phyloP scores from a whole-genome alignment of 2,888 invertebrate genomes.

The Tanypteryx hageni region DNA sequence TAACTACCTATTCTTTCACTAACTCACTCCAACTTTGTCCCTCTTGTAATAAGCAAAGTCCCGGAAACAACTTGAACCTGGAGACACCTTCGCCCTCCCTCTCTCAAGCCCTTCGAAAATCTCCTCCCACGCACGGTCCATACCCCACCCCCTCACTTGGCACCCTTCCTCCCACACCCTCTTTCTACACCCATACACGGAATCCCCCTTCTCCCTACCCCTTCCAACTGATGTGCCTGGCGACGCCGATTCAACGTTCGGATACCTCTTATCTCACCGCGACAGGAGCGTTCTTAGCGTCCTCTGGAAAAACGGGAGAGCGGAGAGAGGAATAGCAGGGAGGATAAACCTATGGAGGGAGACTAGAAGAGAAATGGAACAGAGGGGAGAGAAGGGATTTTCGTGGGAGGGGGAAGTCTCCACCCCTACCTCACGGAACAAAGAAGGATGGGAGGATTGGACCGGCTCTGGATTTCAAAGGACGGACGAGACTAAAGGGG shows the following conservation, averaged over 20 bases:
- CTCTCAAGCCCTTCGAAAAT: neutral
- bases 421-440: no score
- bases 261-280: conserved; percentile 21
- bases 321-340: neutral
- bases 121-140: neutral
- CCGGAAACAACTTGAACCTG: neutral
- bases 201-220: neutral
- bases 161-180: neutral
- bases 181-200: neutral
- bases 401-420: no score
- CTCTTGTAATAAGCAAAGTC: neutral
- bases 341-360: neutral
- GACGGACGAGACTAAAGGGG: conserved; percentile 10
- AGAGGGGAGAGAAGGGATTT: no score
- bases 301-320: neutral
- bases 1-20: neutral
- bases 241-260: conserved; percentile 21
- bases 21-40: neutral
- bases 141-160: neutral
- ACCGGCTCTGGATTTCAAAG: conserved; percentile 25
- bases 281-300: conserved; percentile 21
- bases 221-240: neutral
- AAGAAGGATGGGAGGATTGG: neutral
- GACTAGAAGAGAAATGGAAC: neutral
- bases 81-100: neutral